phyloP scores from a whole-genome alignment of 92 coral and sea anemone species.

The Isaurus tuberculatus region DNA sequence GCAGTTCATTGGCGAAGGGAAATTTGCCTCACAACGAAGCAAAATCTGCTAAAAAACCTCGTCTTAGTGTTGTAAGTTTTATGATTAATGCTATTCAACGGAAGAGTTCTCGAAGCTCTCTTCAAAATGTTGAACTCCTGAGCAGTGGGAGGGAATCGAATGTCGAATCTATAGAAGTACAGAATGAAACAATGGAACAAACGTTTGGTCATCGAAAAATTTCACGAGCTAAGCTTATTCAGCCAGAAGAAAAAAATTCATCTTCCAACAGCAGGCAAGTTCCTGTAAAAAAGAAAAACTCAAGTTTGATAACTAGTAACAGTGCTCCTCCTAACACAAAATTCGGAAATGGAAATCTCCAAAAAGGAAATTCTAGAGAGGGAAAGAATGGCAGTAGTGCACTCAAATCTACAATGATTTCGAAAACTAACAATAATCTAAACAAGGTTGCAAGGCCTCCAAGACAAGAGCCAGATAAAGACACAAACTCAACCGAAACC shows the following conservation, averaged over 20 bases:
- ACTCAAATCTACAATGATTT: background rate
- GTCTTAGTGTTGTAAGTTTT: conserved; percentile 39
- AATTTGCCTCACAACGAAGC: background rate
- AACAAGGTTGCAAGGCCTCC: background rate
- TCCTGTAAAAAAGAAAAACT: background rate
- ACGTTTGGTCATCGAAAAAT: background rate
- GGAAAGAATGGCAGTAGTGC: background rate
- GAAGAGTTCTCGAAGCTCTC: background rate
- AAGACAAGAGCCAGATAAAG: background rate
- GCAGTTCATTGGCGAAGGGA: background rate
- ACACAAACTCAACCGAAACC: background rate
- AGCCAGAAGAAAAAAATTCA: background rate
- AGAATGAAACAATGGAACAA: background rate
- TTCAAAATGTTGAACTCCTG: background rate
- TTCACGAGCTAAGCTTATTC: conserved; percentile 11
- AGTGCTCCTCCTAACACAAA: background rate
- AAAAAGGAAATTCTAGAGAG: background rate
- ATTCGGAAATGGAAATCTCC: background rate
- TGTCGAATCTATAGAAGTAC: background rate
- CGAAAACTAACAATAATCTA: background rate
- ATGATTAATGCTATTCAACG: conserved; percentile 53
- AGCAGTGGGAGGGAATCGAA: background rate
- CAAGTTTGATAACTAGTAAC: background rate
- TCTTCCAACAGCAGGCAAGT: background rate
- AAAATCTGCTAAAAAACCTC: background rate